Conservation (phyloP, 2,113 vertebrate species). For the Cervus canadensis region DNA sequence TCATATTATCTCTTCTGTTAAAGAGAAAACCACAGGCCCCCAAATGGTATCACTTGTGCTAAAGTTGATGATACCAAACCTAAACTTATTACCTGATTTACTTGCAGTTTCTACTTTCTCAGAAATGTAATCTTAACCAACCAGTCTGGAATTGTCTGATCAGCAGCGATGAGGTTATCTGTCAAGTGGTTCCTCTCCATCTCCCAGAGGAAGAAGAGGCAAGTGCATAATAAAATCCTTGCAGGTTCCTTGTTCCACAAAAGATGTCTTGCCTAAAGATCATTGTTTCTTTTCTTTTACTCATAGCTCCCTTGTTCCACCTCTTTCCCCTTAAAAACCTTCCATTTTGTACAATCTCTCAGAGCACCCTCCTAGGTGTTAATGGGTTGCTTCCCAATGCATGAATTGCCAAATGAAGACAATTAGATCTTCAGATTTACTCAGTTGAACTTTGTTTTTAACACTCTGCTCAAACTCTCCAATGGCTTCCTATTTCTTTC, state of each 20-base stretch:
- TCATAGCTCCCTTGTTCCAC: not conserved
- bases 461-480: not conserved
- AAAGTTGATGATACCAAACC: not conserved
- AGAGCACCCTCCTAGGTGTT: not conserved
- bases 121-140: not conserved
- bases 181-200: not conserved
- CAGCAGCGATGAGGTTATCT: not conserved
- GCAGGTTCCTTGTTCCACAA: not conserved
- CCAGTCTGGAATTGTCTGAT: not conserved
- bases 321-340: not conserved
- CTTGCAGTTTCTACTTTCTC: not conserved
- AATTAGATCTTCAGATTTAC: not conserved
- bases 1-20: not conserved
- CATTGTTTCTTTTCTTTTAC: not conserved
- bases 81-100: not conserved
- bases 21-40: not conserved
- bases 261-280: not conserved
- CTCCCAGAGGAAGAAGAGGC: not conserved
- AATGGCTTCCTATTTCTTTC: not conserved
- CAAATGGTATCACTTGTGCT: not conserved
- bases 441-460: not conserved
- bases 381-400: not conserved
- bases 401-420: not conserved
- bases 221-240: not conserved
- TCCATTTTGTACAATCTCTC: not conserved